A percentile compares a stretch with the other conserved stretches of the same genome.
Conservation (phyloP, 2,113 vertebrate genomes). For the Platysteira castanea region DNA sequence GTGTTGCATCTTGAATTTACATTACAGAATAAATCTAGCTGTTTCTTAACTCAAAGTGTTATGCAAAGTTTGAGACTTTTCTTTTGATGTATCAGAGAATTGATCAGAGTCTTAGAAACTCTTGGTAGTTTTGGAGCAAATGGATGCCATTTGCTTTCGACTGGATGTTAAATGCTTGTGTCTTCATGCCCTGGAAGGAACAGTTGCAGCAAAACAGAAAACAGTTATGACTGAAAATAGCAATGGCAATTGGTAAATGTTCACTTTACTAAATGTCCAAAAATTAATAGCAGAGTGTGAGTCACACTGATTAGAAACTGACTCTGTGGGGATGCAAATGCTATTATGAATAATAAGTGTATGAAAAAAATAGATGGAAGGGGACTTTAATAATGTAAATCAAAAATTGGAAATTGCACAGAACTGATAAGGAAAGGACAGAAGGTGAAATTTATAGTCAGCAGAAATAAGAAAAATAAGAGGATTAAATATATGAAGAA, state of each 20-base stretch:
- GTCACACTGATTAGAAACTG: background rate
- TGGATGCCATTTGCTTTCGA: background rate
- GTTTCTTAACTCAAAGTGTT: background rate
- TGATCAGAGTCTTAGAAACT: background rate
- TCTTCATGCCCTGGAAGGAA: background rate
- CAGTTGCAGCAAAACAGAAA: background rate
- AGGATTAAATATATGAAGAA: background rate
- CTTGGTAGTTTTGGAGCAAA: background rate
- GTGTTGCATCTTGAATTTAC: background rate
- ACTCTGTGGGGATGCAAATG: background rate
- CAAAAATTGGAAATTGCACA: background rate
- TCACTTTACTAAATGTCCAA: background rate
- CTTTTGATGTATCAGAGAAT: background rate
- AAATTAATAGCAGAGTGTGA: background rate
- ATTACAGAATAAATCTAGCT: background rate
- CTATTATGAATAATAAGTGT: background rate
- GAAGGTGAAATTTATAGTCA: background rate
- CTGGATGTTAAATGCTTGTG: background rate
- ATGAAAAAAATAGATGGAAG: background rate
- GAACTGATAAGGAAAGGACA: background rate
- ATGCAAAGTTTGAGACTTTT: background rate
- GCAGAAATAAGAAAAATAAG: constrained; percentile 20
- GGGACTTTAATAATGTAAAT: background rate
- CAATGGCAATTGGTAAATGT: background rate
- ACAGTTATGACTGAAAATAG: background rate